These are phyloP conservation scores for Sebastes minor DNA, from an alignment of 2,797 vertebrate species.

Conservation along the genomic window DNA sequence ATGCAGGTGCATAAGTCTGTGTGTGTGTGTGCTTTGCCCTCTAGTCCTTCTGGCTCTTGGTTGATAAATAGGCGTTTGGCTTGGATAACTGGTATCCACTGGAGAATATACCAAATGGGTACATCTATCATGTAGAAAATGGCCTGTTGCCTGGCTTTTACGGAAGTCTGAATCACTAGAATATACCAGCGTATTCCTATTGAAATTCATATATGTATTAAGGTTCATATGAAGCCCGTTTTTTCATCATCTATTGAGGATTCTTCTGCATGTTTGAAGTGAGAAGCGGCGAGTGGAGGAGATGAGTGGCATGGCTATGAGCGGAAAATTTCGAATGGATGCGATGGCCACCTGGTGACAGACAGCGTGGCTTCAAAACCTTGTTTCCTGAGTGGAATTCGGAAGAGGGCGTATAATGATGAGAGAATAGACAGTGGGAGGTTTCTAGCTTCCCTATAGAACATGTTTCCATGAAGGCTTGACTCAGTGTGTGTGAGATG, in stretches of 20 bases:
- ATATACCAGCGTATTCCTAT: conserved; percentile 1
- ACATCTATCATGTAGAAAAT: conserved; percentile 24
- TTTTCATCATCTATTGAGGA: neutral
- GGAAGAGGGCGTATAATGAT: neutral
- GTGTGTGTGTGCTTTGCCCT: neutral
- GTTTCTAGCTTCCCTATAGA: neutral
- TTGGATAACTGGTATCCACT: conserved; percentile 20
- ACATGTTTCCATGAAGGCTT: neutral
- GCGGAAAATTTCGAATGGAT: conserved; percentile 22
- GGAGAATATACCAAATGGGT: conserved; percentile 25
- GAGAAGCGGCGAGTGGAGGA: neutral
- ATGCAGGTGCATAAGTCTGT: neutral
- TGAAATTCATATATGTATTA: conserved; percentile 41
- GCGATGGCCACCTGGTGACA: conserved; percentile 37
- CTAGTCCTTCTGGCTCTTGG: neutral
- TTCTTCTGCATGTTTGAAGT: conserved; percentile 1
- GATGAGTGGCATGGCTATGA: conserved; percentile 18
- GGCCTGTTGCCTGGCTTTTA: neutral
- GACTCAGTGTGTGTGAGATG: neutral
- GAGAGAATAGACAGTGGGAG: neutral
- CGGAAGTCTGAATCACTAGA: conserved; percentile 4
- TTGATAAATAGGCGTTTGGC: conserved; percentile 41
- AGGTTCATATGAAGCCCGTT: neutral
- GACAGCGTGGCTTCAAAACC: conserved; percentile 23
- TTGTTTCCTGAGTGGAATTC: conserved; percentile 6